These are phyloP conservation scores for Drosophila nigricruria DNA, from an alignment of 2,888 invertebrate genomes.

Conservation along the genomic window DNA sequence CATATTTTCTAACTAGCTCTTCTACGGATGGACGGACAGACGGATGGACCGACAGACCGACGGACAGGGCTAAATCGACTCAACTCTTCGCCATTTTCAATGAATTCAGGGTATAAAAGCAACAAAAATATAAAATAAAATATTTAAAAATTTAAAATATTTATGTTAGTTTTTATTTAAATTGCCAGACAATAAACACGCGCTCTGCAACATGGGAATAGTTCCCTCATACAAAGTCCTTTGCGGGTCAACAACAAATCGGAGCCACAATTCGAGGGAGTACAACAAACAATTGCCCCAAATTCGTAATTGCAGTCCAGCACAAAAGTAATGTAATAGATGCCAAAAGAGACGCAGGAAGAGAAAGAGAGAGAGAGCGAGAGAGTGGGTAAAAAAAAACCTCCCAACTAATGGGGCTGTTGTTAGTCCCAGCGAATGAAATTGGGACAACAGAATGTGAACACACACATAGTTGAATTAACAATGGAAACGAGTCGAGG, in stretches of 20 bases:
- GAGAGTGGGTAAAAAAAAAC: not conserved
- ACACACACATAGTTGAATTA: constrained; percentile 41
- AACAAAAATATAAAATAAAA: not conserved
- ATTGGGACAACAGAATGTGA: constrained; percentile 52
- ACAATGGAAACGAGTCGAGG: constrained; percentile 50
- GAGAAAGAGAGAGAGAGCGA: not conserved
- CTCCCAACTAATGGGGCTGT: constrained; percentile 13
- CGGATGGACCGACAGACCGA: no score
- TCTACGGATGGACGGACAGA: no score
- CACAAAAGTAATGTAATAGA: constrained; percentile 40
- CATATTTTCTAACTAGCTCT: no score
- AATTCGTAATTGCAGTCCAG: constrained; percentile 71
- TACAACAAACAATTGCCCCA: constrained; percentile 67
- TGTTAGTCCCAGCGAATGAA: constrained; percentile 32
- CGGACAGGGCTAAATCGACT: no score
- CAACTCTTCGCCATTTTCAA: no score
- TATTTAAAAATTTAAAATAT: not conserved
- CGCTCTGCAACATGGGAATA: not conserved
- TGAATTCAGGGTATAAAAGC: no score
- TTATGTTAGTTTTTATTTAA: not conserved
- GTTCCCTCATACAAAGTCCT: not conserved
- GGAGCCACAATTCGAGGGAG: constrained; percentile 31
- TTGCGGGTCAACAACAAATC: constrained; percentile 23
- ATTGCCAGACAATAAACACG: not conserved
- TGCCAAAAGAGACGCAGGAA: constrained; percentile 1